Conservation (phyloP, 2,888 invertebrate genomes). For the Resseliella maxima region DNA sequence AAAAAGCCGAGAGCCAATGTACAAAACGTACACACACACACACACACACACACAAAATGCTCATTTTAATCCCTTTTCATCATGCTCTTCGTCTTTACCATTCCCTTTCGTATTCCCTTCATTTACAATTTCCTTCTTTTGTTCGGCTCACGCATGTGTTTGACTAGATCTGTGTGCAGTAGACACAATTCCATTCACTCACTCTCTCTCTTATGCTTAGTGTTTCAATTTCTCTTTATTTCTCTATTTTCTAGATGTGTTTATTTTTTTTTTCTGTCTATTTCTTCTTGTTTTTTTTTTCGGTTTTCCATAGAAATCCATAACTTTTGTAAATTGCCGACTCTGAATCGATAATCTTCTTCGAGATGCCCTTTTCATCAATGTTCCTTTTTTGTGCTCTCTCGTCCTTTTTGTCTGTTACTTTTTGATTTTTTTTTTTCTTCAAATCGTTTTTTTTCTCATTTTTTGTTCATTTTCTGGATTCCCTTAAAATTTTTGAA, state of each 20-base stretch:
- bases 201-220: neutral
- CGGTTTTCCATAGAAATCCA: slow-evolving; percentile 35
- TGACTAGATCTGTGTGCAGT: neutral
- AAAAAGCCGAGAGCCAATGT: neutral
- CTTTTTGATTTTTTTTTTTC: neutral
- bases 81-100: slow-evolving; percentile 32
- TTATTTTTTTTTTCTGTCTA: too few species aligned
- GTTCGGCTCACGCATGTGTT: slow-evolving; percentile 15
- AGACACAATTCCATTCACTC: neutral
- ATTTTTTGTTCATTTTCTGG: neutral
- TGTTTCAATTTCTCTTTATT: slow-evolving; percentile 27
- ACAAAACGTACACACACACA: neutral
- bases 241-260: slow-evolving; percentile 12
- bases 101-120: slow-evolving; percentile 45
- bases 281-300: neutral
- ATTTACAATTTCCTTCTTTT: neutral
- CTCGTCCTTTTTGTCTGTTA: slow-evolving; percentile 23
- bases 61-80: slow-evolving; percentile 43
- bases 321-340: slow-evolving; percentile 53
- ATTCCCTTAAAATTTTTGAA: neutral
- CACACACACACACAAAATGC: slow-evolving; percentile 25
- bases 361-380: slow-evolving; percentile 28
- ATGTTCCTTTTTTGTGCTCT: neutral
- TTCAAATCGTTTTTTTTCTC: neutral
- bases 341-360: slow-evolving; percentile 47